Conservation (phyloP, 2,113 vertebrate species). For the Cercopithecus mona region DNA sequence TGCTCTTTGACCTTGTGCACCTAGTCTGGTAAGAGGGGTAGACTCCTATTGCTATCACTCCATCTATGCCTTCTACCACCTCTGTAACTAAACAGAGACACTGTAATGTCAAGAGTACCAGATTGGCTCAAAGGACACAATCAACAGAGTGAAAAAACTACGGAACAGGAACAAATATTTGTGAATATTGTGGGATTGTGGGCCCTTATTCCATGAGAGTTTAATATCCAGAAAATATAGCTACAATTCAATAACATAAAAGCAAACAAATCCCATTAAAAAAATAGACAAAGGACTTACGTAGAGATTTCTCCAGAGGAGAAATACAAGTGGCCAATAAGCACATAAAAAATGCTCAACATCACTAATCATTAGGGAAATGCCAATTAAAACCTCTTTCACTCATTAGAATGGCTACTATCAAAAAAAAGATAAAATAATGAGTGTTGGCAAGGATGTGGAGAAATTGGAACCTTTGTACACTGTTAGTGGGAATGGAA, state of each 20-base stretch:
- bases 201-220: no score
- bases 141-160: not conserved
- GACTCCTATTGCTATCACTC: not conserved
- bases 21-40: not conserved
- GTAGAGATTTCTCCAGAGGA: not conserved
- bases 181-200: not conserved
- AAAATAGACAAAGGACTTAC: not conserved
- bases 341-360: not conserved
- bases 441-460: not conserved
- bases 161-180: not conserved
- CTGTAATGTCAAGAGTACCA: not conserved
- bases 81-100: not conserved
- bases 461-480: not conserved
- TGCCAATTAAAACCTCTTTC: not conserved
- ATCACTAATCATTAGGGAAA: not conserved
- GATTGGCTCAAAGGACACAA: not conserved
- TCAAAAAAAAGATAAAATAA: not conserved
- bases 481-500: not conserved
- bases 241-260: not conserved
- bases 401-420: not conserved
- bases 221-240: not conserved
- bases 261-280: not conserved
- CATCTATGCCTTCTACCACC: not conserved
- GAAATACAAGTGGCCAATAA: not conserved
- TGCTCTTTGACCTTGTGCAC: not conserved